These are phyloP conservation scores for Bradypodion ventrale DNA, from an alignment of 2,797 vertebrate genomes.

Conservation along the genomic window DNA sequence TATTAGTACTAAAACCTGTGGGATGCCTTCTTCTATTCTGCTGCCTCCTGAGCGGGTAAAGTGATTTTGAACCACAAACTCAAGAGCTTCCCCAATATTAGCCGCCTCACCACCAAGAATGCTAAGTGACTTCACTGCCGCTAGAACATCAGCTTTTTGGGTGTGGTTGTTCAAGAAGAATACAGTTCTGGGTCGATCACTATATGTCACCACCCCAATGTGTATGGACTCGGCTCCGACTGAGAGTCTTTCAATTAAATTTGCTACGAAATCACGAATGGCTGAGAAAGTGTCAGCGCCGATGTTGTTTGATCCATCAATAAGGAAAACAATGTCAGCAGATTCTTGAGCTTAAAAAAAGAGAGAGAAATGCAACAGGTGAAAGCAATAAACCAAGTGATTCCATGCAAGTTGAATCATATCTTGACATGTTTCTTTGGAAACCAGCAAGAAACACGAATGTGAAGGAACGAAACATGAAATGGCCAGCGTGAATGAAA, in stretches of 20 bases:
- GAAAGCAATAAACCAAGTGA: conserved; percentile 89
- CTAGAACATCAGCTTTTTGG: conserved; percentile 84
- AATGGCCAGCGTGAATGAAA: conserved; percentile 71
- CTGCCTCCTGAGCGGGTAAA: conserved; percentile 87
- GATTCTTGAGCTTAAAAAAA: conserved; percentile 88
- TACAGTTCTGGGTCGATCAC: conserved; percentile 80
- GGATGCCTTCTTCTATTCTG: conserved; percentile 89
- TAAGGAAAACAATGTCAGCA: conserved; percentile 98
- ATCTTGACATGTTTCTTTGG: conserved; percentile 83
- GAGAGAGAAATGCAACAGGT: conserved; percentile 88
- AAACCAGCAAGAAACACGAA: conserved; percentile 85
- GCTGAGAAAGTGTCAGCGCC: conserved; percentile 90
- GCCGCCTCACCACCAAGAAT: conserved; percentile 85
- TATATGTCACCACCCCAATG: conserved; percentile 91
- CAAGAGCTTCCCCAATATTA: conserved; percentile 90
- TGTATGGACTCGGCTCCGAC: conserved; percentile 87
- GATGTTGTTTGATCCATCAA: conserved; percentile 98
- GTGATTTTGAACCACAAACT: conserved; percentile 85
- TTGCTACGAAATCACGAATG: conserved; percentile 91
- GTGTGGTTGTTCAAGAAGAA: conserved; percentile 89
- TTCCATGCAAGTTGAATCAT: conserved; percentile 79
- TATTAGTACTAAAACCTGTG: conserved; percentile 91
- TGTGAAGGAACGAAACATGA: conserved; percentile 77
- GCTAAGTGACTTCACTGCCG: conserved; percentile 84
- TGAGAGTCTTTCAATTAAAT: conserved; percentile 89